Base-by-base conservation (phyloP, 2,797 vertebrate genomes). In the Rhinichthys osculus region DNA sequence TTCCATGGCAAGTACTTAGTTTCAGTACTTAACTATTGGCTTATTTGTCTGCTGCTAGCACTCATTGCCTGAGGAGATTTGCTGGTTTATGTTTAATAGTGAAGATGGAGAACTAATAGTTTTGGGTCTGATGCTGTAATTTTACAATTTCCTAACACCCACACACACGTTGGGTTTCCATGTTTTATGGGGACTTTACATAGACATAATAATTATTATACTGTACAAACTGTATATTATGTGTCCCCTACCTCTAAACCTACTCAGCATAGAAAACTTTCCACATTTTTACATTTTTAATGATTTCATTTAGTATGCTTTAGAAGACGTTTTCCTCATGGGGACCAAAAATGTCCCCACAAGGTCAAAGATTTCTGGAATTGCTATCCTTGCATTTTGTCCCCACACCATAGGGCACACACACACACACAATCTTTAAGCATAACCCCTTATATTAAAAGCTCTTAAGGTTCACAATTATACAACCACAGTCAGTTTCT, bases 11-110 rank as follows among this genome's bases (percentile, higher is more conserved):
- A 52, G 33, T 33, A 47, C 47, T 69, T 72, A 21, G n/a, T 44
- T 77, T 85, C 67, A 76, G 50, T 85, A 35, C 27, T 69, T 69
- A 82, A 81, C 67, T 78, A 66, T 85, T 83, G 44, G 59, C 27
- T 13, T 70, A 52, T 59, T 87, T 40, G 13, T 83, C 52, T 72
- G 21, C 33, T 70, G 30, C 30, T 59, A 67, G 38, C 57, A 77
- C 23, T 47, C 57, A 50, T 84, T 33, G 35, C 14, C 72, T 78
- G 14, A 64, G 50, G 44, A 9, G 35, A 52, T 64, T 64, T 86
- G 35, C 30, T 85, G 59, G 7, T 21, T 57, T 62, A 62, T 14
- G 11, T 27, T 64, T 64, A 27, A 14, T 62, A 30, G 11, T 64
- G 10, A 64, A 64, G 59, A 30, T 14, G 11, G 11, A 14, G 10